These are phyloP conservation scores for Cyanoramphus novaezelandiae DNA, from an alignment of 2,113 vertebrate species.

Conservation along the genomic window DNA sequence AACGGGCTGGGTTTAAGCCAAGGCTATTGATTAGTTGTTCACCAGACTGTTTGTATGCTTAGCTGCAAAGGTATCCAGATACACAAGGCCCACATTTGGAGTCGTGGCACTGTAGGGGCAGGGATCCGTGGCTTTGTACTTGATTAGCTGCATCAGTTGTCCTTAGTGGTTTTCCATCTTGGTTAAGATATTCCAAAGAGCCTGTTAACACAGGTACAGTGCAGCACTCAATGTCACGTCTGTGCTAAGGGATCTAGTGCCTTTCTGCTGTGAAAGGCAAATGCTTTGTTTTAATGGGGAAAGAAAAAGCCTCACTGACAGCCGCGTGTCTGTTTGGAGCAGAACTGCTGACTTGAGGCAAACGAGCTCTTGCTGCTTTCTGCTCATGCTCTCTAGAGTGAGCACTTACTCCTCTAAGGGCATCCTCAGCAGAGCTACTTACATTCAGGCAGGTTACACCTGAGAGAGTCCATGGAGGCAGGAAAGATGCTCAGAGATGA, in stretches of 20 bases:
- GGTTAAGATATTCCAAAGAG: neutral
- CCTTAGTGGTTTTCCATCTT: neutral
- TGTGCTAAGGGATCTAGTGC: neutral
- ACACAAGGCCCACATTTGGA: neutral
- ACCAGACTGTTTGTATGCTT: neutral
- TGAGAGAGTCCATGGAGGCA: neutral
- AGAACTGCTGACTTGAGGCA: constrained; percentile 16
- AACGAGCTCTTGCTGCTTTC: neutral
- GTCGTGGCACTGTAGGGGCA: neutral
- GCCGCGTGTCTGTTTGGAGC: neutral
- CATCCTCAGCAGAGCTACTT: neutral
- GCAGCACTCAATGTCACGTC: fast-evolving
- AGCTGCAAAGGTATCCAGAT: neutral
- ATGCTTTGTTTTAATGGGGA: neutral
- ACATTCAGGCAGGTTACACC: neutral
- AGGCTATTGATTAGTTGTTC: constrained; percentile 25
- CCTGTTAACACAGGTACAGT: neutral
- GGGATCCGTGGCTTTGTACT: neutral
- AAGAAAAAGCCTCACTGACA: neutral
- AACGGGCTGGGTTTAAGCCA: neutral
- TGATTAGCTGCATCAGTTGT: neutral
- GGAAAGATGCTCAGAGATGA: neutral
- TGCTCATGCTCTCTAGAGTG: neutral
- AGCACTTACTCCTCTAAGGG: neutral
- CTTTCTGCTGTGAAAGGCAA: neutral